These are phyloP conservation scores for Nannoperca obscura DNA, from an alignment of 2,797 vertebrate genomes.

Conservation along the genomic window DNA sequence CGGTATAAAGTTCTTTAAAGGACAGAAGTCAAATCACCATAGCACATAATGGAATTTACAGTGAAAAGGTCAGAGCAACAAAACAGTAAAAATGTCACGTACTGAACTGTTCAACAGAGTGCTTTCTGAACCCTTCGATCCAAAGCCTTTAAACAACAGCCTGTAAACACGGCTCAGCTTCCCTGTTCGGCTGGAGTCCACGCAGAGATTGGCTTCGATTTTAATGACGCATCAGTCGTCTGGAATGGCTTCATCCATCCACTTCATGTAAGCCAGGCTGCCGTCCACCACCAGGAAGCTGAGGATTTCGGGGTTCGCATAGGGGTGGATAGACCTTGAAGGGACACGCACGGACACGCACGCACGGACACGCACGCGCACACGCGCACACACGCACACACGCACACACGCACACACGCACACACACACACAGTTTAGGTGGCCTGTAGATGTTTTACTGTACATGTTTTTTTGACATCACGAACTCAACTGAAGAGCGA, in stretches of 20 bases:
- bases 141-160: conserved; percentile 13
- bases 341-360: no score
- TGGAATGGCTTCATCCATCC: conserved; percentile 89
- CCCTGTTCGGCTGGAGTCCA: conserved; percentile 13
- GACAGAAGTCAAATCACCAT: conserved; percentile 28
- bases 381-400: no score
- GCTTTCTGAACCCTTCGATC: conserved; percentile 25
- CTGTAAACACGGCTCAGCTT: conserved; percentile 10
- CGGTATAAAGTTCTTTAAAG: neutral
- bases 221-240: conserved; percentile 69
- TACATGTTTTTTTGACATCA: neutral
- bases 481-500: neutral
- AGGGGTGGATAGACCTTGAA: conserved; percentile 89
- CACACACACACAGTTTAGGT: no score
- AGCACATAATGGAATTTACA: conserved; percentile 5
- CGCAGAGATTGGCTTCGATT: conserved; percentile 16
- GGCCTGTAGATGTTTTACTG: neutral
- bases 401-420: no score
- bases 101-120: conserved; percentile 8
- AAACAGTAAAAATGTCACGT: conserved; percentile 25
- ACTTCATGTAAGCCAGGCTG: conserved; percentile 85
- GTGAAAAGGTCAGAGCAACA: conserved; percentile 34
- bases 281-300: conserved; percentile 88
- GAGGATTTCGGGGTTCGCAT: conserved; percentile 90
- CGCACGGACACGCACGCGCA: no score